phyloP scores from a whole-genome alignment of 1,140 invertebrate genomes.

The Scaptomyza hsui region DNA sequence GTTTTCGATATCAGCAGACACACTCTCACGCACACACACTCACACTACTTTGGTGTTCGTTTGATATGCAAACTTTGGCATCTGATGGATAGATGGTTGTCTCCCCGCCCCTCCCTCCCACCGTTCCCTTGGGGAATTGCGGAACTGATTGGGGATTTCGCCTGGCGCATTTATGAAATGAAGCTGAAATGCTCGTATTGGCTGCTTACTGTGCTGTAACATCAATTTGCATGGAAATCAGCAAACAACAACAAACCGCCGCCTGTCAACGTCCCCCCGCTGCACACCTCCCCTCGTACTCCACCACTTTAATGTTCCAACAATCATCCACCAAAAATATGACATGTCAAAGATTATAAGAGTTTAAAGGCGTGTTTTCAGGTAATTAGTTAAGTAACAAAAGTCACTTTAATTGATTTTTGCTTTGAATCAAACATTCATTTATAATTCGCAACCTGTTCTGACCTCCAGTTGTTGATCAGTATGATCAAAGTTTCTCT shows the following conservation, averaged over 20 bases:
- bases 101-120: neutral
- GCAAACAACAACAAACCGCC: conserved; percentile 31
- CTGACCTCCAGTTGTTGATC: no score
- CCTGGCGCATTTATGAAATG: conserved; percentile 73
- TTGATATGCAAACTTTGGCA: conserved; percentile 73
- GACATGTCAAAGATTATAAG: no score
- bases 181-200: conserved; percentile 72
- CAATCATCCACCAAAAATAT: no score
- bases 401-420: no score
- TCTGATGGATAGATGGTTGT: conserved; percentile 33
- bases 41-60: conserved; percentile 27
- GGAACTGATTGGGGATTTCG: conserved; percentile 47
- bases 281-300: neutral
- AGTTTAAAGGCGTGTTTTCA: no score
- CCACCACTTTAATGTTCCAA: no score
- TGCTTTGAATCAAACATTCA: no score
- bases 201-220: conserved; percentile 79
- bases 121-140: conserved; percentile 10
- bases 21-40: neutral
- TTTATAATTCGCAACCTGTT: no score
- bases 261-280: conserved; percentile 57
- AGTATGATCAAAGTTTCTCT: neutral
- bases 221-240: conserved; percentile 80
- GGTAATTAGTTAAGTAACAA: no score
- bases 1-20: conserved; percentile 21